A percentile compares a stretch with the other conserved stretches of the same genome.
Evolutionary conservation across 2,888 invertebrate genomes (phyloP).

Genomic region (Coleophora flavipennella): DNA sequence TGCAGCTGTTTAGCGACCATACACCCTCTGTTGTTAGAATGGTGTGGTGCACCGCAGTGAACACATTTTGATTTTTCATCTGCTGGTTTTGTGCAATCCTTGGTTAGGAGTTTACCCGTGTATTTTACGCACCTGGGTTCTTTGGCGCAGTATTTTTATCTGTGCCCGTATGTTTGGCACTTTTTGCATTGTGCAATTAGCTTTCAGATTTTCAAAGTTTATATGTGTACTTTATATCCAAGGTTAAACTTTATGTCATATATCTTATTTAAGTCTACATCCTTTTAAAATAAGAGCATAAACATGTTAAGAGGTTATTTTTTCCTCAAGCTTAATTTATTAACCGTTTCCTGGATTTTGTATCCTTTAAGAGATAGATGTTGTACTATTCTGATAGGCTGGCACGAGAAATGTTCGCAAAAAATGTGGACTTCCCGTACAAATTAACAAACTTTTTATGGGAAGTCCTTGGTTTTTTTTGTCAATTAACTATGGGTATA

Average conservation of each 20-base stretch:
- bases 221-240: conserved; percentile 5
- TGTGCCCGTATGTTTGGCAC: conserved; percentile 9
- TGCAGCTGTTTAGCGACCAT: conserved; percentile 9
- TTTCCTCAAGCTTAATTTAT: conserved; percentile 6
- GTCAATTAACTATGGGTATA: no score
- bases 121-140: conserved; percentile 9
- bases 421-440: no score
- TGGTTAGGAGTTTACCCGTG: conserved; percentile 6
- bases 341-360: conserved; percentile 1
- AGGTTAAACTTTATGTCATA: conserved; percentile 3
- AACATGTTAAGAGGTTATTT: conserved; percentile 8
- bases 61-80: conserved; percentile 9
- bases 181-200: conserved; percentile 8
- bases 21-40: conserved; percentile 7
- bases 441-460: no score
- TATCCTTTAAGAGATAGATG: not conserved
- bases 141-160: conserved; percentile 6
- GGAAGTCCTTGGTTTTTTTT: no score
- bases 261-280: conserved; percentile 6
- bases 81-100: conserved; percentile 6
- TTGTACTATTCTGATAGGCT: conserved; percentile 1
- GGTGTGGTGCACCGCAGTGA: conserved; percentile 11
- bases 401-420: conserved; percentile 3
- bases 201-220: conserved; percentile 4
- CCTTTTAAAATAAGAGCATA: conserved; percentile 4